Evolutionary conservation across 2,113 vertebrate genomes (phyloP).

Genomic region (Emberiza fucata): DNA sequence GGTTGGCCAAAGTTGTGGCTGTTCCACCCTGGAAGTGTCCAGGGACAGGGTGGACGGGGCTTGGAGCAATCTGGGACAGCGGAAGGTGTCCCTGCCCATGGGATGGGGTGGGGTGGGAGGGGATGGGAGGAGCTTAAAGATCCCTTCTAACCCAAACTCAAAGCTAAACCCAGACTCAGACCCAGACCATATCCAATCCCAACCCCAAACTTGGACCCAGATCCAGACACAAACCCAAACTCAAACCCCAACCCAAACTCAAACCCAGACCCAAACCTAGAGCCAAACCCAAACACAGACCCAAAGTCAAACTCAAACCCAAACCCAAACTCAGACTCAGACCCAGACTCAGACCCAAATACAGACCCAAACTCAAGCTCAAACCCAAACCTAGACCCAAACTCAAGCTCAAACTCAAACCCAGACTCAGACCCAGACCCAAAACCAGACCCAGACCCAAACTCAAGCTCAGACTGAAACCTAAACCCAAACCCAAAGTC

Average conservation of each 20-base stretch:
- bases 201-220: accelerated
- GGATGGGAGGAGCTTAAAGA: background rate
- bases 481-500: accelerated
- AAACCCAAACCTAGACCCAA: accelerated
- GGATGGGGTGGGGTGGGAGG: background rate
- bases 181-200: too few species aligned
- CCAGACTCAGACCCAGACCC: accelerated
- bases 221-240: accelerated
- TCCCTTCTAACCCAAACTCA: background rate
- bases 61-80: background rate
- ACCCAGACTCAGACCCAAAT: accelerated
- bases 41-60: accelerated
- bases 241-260: accelerated
- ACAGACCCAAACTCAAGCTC: accelerated
- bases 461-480: accelerated
- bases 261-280: accelerated
- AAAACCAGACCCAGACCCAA: accelerated
- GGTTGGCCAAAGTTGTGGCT: accelerated
- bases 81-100: background rate
- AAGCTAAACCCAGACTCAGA: too few species aligned
- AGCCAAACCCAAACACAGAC: accelerated
- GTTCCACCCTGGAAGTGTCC: background rate
- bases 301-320: accelerated
- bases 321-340: accelerated
- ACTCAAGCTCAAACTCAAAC: accelerated